Conservation (phyloP, 2,797 vertebrate genomes). For the Meriones psammophilus region DNA sequence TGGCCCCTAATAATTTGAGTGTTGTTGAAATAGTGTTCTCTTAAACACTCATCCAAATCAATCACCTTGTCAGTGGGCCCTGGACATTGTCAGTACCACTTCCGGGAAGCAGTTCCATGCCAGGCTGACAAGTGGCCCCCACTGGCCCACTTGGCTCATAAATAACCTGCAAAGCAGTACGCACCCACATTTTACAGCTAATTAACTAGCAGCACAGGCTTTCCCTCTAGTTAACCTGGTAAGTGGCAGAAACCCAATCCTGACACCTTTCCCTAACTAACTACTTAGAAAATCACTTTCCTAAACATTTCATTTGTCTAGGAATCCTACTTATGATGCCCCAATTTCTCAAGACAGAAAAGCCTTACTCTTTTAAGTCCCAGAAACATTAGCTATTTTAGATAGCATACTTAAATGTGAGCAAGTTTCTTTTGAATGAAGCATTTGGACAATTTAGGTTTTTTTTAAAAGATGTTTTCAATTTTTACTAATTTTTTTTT, state of each 20-base stretch:
- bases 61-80: slow-evolving; percentile 4
- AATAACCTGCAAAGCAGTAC: background rate
- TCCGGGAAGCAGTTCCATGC: background rate
- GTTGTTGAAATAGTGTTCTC: background rate
- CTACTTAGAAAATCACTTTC: slow-evolving; percentile 11
- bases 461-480: background rate
- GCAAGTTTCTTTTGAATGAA: background rate
- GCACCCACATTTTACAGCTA: background rate
- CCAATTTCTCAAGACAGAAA: slow-evolving; percentile 11
- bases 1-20: background rate
- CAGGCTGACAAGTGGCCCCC: background rate
- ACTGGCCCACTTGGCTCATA: background rate
- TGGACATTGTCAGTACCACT: background rate
- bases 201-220: background rate
- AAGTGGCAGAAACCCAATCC: background rate
- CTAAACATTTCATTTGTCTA: background rate
- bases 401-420: background rate
- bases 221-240: background rate
- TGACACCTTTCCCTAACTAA: background rate
- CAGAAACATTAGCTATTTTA: slow-evolving; percentile 26
- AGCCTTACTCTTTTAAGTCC: background rate
- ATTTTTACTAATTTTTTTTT: background rate
- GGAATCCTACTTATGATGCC: background rate
- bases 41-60: slow-evolving; percentile 17
- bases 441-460: background rate